These are phyloP conservation scores for Megathymus violae DNA, from an alignment of 1,140 invertebrate species.

Conservation along the genomic window DNA sequence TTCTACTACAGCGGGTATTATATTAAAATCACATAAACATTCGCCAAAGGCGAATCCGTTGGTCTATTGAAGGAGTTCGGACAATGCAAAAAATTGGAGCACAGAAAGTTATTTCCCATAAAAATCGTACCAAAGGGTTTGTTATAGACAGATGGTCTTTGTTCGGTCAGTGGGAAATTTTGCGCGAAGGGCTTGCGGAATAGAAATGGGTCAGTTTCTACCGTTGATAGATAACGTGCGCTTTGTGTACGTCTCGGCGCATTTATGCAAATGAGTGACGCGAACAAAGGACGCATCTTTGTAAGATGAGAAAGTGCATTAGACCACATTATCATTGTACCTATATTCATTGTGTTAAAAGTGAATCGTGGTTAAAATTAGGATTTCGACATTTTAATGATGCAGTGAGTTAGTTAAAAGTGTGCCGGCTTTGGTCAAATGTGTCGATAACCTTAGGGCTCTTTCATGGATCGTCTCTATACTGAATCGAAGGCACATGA, in stretches of 20 bases:
- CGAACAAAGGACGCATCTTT: constrained; percentile 57
- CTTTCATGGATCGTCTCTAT: no score
- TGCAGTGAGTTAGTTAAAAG: no score
- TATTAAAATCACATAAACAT: constrained; percentile 75
- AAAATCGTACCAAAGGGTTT: constrained; percentile 75
- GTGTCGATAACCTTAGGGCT: no score
- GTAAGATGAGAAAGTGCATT: constrained; percentile 40
- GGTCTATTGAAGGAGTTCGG: constrained; percentile 57
- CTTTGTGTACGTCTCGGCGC: constrained; percentile 63
- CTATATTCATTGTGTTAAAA: no score
- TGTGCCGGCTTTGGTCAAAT: no score
- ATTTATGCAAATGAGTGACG: constrained; percentile 70
- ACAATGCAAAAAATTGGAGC: constrained; percentile 82
- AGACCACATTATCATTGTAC: no score
- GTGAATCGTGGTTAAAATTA: no score
- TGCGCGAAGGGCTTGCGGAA: constrained; percentile 60
- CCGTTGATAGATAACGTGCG: constrained; percentile 54
- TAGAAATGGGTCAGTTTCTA: constrained; percentile 75
- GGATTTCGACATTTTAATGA: no score
- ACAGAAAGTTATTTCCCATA: constrained; percentile 75
- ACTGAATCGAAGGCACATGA: no score
- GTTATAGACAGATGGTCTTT: constrained; percentile 59
- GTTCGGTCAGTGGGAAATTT: constrained; percentile 78
- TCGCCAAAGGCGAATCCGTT: constrained; percentile 75
- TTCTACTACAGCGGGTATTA: constrained; percentile 52